Percentiles rank a stretch among this genome's conserved stretches.
Evolutionary conservation across 2,113 vertebrate species (phyloP).

Genomic region (Xenotilapia longispinis): DNA sequence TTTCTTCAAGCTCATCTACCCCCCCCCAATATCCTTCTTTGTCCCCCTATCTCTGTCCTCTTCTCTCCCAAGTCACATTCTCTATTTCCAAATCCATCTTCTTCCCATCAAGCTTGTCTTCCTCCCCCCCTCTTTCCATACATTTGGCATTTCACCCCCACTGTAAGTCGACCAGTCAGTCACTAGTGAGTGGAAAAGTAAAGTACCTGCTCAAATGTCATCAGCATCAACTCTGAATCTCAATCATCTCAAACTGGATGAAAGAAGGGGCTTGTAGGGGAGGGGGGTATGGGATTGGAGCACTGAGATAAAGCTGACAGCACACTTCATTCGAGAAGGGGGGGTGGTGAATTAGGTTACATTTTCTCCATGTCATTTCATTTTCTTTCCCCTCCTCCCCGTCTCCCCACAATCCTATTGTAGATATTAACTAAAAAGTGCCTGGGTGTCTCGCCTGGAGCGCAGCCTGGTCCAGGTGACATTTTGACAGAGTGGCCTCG

Average conservation of each 20-base stretch:
- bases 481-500: constrained; percentile 57
- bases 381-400: background rate
- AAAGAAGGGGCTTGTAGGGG: background rate
- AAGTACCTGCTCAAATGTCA: constrained; percentile 63
- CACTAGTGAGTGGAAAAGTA: background rate
- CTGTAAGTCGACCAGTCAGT: constrained; percentile 14
- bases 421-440: constrained; percentile 52
- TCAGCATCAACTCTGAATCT: constrained; percentile 63
- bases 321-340: constrained; percentile 59
- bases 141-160: constrained; percentile 14
- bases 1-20: background rate
- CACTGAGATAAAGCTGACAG: constrained; percentile 68
- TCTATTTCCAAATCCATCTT: background rate
- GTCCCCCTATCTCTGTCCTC: background rate
- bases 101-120: background rate
- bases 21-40: background rate
- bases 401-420: constrained; percentile 17
- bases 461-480: constrained; percentile 49
- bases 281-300: constrained; percentile 1
- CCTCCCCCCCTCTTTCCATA: background rate
- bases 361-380: constrained; percentile 58
- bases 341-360: constrained; percentile 57
- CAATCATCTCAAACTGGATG: constrained; percentile 56
- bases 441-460: constrained; percentile 46
- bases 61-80: background rate